Percentiles rank a stretch among this genome's conserved stretches.
Conservation (phyloP, 2,113 vertebrate species). For the Scortum barcoo region DNA sequence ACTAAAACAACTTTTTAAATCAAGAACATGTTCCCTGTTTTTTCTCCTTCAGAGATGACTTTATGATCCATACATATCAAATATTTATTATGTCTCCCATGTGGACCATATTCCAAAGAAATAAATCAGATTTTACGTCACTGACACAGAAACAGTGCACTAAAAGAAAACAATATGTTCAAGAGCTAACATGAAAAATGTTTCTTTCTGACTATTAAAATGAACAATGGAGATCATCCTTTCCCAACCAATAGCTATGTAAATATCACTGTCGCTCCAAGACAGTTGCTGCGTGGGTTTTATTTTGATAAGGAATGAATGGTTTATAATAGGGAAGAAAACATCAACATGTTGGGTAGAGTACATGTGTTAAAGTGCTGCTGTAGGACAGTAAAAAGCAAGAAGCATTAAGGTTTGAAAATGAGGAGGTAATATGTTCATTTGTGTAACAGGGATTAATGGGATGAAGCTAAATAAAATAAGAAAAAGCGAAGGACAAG, state of each 20-base stretch:
- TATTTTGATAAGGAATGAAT: not conserved
- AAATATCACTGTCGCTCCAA: not conserved
- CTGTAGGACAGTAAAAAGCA: not conserved
- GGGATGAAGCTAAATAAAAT: not conserved
- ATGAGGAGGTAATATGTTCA: not conserved
- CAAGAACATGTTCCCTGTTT: constrained; percentile 2
- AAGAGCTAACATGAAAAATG: not conserved
- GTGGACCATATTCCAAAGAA: constrained; percentile 36
- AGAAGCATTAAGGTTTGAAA: not conserved
- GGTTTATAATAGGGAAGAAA: not conserved
- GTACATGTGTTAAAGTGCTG: not conserved
- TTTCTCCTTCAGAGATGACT: not conserved
- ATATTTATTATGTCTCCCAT: constrained; percentile 37
- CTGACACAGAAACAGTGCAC: not conserved
- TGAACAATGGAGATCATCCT: not conserved
- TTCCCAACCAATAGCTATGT: not conserved
- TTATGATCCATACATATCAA: constrained; percentile 26
- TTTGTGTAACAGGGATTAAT: not conserved
- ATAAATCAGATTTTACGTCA: constrained; percentile 22
- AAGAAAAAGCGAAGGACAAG: not conserved
- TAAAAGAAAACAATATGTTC: not conserved
- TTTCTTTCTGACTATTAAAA: not conserved
- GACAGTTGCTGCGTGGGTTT: not conserved
- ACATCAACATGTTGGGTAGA: not conserved
- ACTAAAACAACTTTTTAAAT: constrained; percentile 21